phyloP scores from a whole-genome alignment of 2,113 vertebrate species.

The Corapipo altera region DNA sequence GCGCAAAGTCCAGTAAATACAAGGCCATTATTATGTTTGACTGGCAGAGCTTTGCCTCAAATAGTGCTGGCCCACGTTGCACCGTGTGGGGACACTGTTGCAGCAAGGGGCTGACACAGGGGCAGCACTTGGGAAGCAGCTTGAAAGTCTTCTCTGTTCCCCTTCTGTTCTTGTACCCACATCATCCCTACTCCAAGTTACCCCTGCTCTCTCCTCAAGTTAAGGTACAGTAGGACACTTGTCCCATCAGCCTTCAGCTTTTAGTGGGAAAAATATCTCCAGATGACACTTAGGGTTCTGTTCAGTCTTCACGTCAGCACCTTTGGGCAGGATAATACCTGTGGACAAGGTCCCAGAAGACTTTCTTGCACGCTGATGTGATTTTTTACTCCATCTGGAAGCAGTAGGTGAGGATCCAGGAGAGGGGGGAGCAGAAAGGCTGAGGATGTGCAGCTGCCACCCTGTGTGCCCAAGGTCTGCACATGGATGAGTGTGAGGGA shows the following conservation, averaged over 20 bases:
- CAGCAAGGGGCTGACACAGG: neutral
- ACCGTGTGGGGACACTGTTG: neutral
- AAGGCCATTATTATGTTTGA: neutral
- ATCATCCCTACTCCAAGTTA: neutral
- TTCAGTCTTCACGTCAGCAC: neutral
- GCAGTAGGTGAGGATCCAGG: neutral
- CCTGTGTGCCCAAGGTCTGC: accelerated
- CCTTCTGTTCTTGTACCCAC: neutral
- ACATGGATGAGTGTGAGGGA: neutral
- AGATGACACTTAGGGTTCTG: neutral
- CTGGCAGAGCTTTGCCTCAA: neutral
- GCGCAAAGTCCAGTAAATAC: neutral
- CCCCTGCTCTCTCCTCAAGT: neutral
- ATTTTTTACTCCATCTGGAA: neutral
- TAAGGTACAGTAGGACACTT: neutral
- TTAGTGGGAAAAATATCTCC: neutral
- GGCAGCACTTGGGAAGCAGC: neutral
- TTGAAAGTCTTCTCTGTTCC: neutral
- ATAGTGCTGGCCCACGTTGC: neutral
- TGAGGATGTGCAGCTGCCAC: neutral
- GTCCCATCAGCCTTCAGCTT: neutral
- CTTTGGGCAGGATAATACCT: neutral
- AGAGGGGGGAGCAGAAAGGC: neutral
- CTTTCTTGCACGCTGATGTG: neutral
- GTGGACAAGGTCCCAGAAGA: neutral